A percentile compares a stretch with the other conserved stretches of the same genome.
Evolutionary conservation across 2,797 vertebrate species (phyloP).

Genomic region (Esox lucius): DNA sequence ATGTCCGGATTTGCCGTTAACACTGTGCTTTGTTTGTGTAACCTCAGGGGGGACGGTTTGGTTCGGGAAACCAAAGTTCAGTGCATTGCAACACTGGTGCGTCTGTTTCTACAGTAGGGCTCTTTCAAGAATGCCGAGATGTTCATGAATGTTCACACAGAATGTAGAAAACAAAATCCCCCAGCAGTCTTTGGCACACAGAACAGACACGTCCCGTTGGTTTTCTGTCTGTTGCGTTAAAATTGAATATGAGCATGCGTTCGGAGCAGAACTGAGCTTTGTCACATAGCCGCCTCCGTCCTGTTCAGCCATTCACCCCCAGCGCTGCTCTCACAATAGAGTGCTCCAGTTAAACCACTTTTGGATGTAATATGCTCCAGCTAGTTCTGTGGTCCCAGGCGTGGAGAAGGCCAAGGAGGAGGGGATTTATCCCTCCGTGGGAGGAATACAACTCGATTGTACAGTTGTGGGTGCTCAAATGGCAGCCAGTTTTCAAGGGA

Average conservation of each 20-base stretch:
- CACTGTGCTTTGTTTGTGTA: background rate
- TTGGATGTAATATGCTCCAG: background rate
- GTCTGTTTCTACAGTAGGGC: background rate
- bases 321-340: background rate
- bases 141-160: background rate
- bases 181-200: background rate
- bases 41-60: background rate
- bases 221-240: background rate
- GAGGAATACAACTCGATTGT: background rate
- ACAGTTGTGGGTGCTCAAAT: background rate
- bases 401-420: too few relatives aligned
- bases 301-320: too few relatives aligned
- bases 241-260: background rate
- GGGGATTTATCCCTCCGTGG: background rate
- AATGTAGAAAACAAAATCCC: background rate
- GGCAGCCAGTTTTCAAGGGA: too few relatives aligned
- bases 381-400: background rate
- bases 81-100: background rate
- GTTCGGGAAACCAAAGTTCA: background rate
- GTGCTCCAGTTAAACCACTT: background rate
- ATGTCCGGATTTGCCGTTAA: constrained; percentile 7
- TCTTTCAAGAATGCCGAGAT: background rate
- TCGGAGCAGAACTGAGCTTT: background rate
- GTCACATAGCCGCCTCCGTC: too few relatives aligned
- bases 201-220: background rate